Evolutionary conservation across 2,797 vertebrate species (phyloP).

Genomic region (Harpagifer antarcticus): DNA sequence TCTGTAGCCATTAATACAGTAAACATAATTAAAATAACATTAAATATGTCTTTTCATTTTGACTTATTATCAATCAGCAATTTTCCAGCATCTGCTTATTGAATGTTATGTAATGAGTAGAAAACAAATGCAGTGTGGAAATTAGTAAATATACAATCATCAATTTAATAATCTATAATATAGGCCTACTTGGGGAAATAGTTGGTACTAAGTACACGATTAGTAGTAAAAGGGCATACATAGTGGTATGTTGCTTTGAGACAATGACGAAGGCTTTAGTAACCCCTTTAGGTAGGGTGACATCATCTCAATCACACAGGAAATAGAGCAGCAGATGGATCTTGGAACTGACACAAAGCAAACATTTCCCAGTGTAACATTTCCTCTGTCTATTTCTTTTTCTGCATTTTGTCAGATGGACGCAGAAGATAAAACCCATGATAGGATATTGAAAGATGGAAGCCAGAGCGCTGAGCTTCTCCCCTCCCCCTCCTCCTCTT

Average conservation of each 20-base stretch:
- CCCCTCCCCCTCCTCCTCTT: constrained; percentile 34
- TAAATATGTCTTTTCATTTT: constrained; percentile 3
- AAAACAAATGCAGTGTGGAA: constrained; percentile 10
- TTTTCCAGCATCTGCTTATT: background rate
- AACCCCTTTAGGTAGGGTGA: constrained; percentile 1
- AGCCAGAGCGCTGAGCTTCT: constrained; percentile 40
- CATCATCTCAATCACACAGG: constrained; percentile 15
- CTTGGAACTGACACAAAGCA: background rate
- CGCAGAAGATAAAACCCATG: constrained; percentile 57
- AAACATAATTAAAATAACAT: background rate
- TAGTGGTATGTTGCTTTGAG: constrained; percentile 17
- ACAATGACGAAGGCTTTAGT: background rate
- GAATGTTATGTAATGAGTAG: background rate
- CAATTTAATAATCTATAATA: background rate
- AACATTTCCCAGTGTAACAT: constrained; percentile 16
- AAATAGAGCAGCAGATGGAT: constrained; percentile 53
- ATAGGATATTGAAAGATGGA: constrained; percentile 68
- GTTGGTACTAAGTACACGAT: background rate
- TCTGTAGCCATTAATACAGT: background rate
- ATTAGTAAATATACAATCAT: constrained; percentile 5
- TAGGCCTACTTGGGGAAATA: background rate
- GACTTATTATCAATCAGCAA: background rate
- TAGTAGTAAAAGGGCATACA: background rate
- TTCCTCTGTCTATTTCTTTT: constrained; percentile 15
- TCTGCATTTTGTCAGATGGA: constrained; percentile 54